Conservation (phyloP, 2,113 vertebrate species). For the Entomyzon cyanotis region DNA sequence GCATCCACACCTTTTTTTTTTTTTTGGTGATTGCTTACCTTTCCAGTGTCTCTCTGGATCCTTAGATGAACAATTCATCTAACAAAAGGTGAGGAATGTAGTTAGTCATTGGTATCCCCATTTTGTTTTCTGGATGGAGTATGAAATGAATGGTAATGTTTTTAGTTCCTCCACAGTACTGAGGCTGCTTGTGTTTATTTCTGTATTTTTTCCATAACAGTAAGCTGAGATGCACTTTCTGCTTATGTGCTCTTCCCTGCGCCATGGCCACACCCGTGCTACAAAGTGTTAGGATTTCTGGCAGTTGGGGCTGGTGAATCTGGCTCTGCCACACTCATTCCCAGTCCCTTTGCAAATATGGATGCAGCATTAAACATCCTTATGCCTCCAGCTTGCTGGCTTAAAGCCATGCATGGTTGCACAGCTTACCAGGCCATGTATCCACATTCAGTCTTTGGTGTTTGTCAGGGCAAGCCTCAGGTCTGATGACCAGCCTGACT, state of each 20-base stretch:
- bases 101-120: neutral
- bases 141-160: neutral
- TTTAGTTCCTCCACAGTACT: neutral
- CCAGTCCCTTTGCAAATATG: neutral
- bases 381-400: neutral
- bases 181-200: neutral
- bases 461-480: neutral
- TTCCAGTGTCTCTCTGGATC: neutral
- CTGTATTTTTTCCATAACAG: neutral
- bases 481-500: neutral
- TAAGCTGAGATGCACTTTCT: neutral
- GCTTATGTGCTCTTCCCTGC: neutral
- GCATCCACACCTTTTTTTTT: neutral
- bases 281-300: neutral
- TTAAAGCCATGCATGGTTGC: neutral
- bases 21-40: neutral
- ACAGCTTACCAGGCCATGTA: neutral
- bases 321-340: neutral
- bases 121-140: neutral
- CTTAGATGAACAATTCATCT: neutral
- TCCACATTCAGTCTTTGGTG: neutral
- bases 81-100: neutral
- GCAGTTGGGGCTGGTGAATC: neutral
- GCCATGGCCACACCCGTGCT: rapidly evolving
- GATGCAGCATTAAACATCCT: neutral